These are phyloP conservation scores for Nineta flava DNA, from an alignment of 2,888 invertebrate species.

Conservation along the genomic window DNA sequence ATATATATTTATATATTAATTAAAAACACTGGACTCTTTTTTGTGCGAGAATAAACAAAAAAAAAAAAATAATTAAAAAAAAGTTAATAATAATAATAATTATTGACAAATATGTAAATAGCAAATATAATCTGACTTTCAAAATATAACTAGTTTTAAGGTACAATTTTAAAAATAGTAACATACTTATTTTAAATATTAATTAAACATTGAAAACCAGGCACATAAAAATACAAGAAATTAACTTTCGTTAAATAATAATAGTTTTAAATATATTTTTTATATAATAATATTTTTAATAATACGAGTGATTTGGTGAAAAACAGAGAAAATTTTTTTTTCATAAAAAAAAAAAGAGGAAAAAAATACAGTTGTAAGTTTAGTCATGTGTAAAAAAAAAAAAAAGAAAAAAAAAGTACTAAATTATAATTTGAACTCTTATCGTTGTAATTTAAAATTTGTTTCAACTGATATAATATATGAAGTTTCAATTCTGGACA, in stretches of 20 bases:
- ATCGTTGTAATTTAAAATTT: constrained; percentile 5
- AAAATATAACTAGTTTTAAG: constrained; percentile 7
- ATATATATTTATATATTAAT: not conserved
- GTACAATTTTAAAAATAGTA: constrained; percentile 8
- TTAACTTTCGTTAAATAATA: constrained; percentile 19
- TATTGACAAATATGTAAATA: constrained; percentile 8
- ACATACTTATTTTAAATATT: constrained; percentile 18
- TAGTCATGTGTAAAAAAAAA: not conserved
- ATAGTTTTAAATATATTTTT: constrained; percentile 10
- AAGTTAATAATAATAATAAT: constrained; percentile 10
- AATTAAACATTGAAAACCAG: constrained; percentile 19
- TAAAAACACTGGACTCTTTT: constrained; percentile 3
- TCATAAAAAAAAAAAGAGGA: not conserved
- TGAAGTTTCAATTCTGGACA: constrained; percentile 5
- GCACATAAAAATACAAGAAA: constrained; percentile 13
- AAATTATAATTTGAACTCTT: constrained; percentile 7
- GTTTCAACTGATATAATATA: constrained; percentile 1
- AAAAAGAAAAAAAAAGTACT: not conserved
- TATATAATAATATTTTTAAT: constrained; percentile 5
- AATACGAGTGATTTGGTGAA: constrained; percentile 6
- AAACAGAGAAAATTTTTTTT: constrained; percentile 1
- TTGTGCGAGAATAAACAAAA: constrained; percentile 10
- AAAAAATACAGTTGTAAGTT: not conserved
- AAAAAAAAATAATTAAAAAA: constrained; percentile 10
- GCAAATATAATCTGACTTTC: constrained; percentile 7